Evolutionary conservation across 2,888 invertebrate species (phyloP).

Genomic region (Meiosimyza decipiens): DNA sequence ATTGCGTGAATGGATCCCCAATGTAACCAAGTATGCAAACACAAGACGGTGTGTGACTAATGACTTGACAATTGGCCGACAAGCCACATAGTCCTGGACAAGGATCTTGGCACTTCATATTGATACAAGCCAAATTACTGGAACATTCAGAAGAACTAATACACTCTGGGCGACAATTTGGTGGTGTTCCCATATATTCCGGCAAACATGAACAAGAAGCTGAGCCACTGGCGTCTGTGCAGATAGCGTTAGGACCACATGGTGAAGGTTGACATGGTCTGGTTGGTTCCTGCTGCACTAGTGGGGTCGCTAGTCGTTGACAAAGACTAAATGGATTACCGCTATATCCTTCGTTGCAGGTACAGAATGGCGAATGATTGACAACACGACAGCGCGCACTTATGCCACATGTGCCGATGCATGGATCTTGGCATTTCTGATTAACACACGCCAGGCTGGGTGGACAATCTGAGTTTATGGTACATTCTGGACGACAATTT

Average conservation of each 20-base stretch:
- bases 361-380: slow-evolving; percentile 77
- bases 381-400: slow-evolving; percentile 77
- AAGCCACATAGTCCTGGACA: slow-evolving; percentile 82
- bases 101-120: slow-evolving; percentile 81
- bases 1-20: slow-evolving; percentile 74
- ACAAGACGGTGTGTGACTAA: slow-evolving; percentile 82
- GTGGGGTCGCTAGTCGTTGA: slow-evolving; percentile 61
- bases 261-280: slow-evolving; percentile 74
- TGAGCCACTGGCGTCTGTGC: slow-evolving; percentile 69
- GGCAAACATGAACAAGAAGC: slow-evolving; percentile 78
- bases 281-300: slow-evolving; percentile 58
- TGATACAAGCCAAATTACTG: slow-evolving; percentile 79
- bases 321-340: slow-evolving; percentile 82
- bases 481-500: slow-evolving; percentile 81
- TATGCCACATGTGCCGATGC: slow-evolving; percentile 79
- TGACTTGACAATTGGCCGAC: slow-evolving; percentile 78
- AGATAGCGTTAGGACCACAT: slow-evolving; percentile 74
- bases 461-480: slow-evolving; percentile 78
- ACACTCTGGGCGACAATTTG: slow-evolving; percentile 82
- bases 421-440: slow-evolving; percentile 80
- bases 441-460: slow-evolving; percentile 77
- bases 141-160: slow-evolving; percentile 79
- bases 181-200: slow-evolving; percentile 78
- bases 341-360: slow-evolving; percentile 73
- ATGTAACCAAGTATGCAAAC: slow-evolving; percentile 67